Conservation (phyloP, 2,888 invertebrate species). For the Dasysyrphus albostriatus region DNA sequence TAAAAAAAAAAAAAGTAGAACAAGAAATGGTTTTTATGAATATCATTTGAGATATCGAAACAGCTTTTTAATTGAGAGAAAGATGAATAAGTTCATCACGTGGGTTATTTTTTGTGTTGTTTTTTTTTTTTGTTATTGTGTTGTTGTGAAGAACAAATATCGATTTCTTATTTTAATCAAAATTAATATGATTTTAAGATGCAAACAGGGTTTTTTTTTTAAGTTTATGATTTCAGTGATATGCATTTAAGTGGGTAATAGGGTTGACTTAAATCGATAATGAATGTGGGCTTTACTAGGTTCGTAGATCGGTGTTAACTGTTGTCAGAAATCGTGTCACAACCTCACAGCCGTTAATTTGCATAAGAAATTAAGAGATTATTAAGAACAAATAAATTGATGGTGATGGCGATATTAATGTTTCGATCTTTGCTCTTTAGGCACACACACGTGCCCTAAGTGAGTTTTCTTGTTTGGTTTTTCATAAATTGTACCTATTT, state of each 20-base stretch:
- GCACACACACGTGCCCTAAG: constrained; percentile 3
- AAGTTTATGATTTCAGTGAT: neutral
- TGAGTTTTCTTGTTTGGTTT: neutral
- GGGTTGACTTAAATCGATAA: neutral
- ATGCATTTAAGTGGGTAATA: constrained; percentile 2
- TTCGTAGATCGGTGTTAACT: constrained; percentile 37
- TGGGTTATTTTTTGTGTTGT: constrained; percentile 10
- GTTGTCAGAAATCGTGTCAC: constrained; percentile 28
- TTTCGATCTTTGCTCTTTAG: neutral
- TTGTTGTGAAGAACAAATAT: constrained; percentile 9
- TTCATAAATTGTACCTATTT: too few species aligned
- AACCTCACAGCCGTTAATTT: constrained; percentile 8
- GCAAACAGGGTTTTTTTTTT: constrained; percentile 12
- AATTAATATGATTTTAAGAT: constrained; percentile 38
- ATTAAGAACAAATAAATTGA: neutral
- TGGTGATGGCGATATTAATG: constrained; percentile 10
- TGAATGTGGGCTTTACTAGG: constrained; percentile 38
- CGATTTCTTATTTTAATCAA: constrained; percentile 30
- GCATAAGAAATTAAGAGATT: constrained; percentile 38
- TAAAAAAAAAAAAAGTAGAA: constrained; percentile 34
- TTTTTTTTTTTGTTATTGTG: neutral
- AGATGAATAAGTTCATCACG: constrained; percentile 35
- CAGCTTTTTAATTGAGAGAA: constrained; percentile 20
- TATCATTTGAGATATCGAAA: constrained; percentile 35
- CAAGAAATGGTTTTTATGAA: constrained; percentile 12